These are phyloP conservation scores for Cephalopterus ornatus DNA, from an alignment of 2,113 vertebrate genomes.

Conservation along the genomic window DNA sequence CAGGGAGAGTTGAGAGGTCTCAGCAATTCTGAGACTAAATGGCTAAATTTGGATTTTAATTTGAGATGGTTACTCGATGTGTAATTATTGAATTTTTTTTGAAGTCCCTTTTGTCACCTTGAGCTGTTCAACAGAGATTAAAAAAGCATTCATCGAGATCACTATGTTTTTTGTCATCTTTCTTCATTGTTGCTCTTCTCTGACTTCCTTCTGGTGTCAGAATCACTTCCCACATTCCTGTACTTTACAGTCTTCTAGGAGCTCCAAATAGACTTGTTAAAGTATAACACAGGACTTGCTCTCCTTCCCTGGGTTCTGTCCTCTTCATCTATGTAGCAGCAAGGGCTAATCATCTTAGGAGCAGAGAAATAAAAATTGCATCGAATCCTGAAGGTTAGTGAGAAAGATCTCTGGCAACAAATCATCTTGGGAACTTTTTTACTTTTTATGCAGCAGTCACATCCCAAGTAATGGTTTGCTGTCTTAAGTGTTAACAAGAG, in stretches of 20 bases:
- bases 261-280: slow-evolving; percentile 38
- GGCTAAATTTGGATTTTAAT: background rate
- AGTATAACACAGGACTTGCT: background rate
- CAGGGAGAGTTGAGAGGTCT: background rate
- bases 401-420: background rate
- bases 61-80: background rate
- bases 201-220: slow-evolving; percentile 21
- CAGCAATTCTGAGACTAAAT: background rate
- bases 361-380: background rate
- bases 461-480: background rate
- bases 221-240: slow-evolving; percentile 30
- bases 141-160: background rate
- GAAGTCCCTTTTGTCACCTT: background rate
- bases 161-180: background rate
- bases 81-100: background rate
- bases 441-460: background rate
- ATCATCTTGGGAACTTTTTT: background rate
- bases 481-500: background rate
- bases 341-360: background rate
- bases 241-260: slow-evolving; percentile 14
- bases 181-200: background rate
- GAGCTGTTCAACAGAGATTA: background rate
- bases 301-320: background rate
- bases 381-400: background rate
- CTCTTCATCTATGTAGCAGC: background rate